These are phyloP conservation scores for Ovis aries DNA, from an alignment of 2,113 vertebrate genomes.

Conservation along the genomic window DNA sequence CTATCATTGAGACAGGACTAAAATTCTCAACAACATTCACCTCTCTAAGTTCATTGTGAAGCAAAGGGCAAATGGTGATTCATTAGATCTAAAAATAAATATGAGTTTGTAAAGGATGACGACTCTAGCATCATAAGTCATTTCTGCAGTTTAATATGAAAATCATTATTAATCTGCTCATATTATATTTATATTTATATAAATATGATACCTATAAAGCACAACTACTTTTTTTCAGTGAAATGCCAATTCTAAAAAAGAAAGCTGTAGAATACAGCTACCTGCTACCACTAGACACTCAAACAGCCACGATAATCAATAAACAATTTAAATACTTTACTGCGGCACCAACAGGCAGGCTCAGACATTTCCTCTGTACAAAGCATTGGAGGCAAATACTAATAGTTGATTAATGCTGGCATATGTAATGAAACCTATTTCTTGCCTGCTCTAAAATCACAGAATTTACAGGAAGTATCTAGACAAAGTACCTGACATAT, in stretches of 20 bases:
- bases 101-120: background rate
- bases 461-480: background rate
- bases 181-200: background rate
- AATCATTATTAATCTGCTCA: background rate
- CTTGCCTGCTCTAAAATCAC: background rate
- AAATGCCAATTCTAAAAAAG: background rate
- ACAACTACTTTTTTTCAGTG: background rate
- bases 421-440: background rate
- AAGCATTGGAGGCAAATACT: background rate
- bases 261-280: background rate
- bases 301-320: background rate
- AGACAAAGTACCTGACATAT: background rate
- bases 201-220: background rate
- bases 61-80: slow-evolving; percentile 40
- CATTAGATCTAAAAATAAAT: slow-evolving; percentile 53
- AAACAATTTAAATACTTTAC: background rate
- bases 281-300: background rate
- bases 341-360: background rate
- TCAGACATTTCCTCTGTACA: background rate
- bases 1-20: background rate
- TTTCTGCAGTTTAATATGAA: slow-evolving; percentile 1
- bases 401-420: background rate
- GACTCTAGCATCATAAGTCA: background rate
- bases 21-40: slow-evolving; percentile 19
- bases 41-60: background rate